A percentile compares a stretch with the other conserved stretches of the same genome.
Evolutionary conservation across 2,113 vertebrate species (phyloP).

Genomic region (Verasper variegatus): DNA sequence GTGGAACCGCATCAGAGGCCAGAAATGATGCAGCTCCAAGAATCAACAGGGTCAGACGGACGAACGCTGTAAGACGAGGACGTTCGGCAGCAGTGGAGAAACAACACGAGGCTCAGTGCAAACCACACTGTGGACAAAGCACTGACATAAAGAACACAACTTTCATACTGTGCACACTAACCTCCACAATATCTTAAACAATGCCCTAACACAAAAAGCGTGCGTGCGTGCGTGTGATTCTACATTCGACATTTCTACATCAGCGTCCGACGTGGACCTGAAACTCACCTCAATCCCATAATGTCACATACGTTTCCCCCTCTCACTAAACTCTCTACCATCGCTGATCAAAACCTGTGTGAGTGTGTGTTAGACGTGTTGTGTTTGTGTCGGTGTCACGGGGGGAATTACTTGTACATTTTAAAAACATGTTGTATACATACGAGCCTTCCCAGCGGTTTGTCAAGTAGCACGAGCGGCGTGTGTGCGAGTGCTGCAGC

Average conservation of each 20-base stretch:
- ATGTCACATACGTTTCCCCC: constrained; percentile 71
- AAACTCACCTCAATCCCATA: constrained; percentile 36
- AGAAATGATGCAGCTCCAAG: constrained; percentile 30
- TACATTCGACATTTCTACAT: constrained; percentile 24
- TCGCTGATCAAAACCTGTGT: neutral
- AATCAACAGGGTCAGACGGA: constrained; percentile 29
- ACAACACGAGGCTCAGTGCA: constrained; percentile 3
- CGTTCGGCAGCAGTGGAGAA: neutral
- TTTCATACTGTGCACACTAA: constrained; percentile 23
- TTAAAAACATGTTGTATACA: constrained; percentile 7
- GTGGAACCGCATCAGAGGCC: constrained; percentile 22
- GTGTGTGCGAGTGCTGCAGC: no score
- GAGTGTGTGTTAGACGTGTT: constrained; percentile 5
- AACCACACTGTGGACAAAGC: neutral
- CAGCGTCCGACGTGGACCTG: constrained; percentile 46
- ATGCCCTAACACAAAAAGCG: constrained; percentile 3
- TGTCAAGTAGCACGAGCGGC: neutral
- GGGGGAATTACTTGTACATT: no score
- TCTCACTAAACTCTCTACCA: constrained; percentile 9
- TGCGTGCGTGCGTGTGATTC: constrained; percentile 21
- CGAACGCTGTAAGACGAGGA: neutral
- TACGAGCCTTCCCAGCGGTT: neutral
- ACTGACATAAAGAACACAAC: neutral
- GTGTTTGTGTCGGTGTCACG: no score
- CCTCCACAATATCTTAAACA: constrained; percentile 9